phyloP scores from a whole-genome alignment of 2,113 vertebrate species.

The Seriola rivoliana region DNA sequence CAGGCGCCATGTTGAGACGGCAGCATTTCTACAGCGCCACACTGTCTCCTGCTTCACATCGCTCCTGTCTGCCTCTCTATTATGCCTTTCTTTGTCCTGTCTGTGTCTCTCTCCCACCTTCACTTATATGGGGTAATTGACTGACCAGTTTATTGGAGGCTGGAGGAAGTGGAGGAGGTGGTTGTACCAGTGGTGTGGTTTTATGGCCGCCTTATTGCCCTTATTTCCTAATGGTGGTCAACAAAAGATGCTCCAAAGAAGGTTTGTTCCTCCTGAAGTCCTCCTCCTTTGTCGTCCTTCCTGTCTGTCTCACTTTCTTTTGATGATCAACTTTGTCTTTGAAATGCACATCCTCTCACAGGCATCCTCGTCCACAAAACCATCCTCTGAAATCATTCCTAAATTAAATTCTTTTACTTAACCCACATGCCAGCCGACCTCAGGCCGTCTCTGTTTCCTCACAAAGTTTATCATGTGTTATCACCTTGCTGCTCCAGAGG shows the following conservation, averaged over 20 bases:
- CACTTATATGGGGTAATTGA: conserved; percentile 64
- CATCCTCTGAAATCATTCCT: not conserved
- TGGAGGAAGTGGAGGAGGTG: conserved; percentile 67
- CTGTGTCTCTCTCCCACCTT: conserved; percentile 45
- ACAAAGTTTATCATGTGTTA: not conserved
- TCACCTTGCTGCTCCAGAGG: not conserved
- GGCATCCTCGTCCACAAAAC: not conserved
- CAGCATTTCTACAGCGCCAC: conserved; percentile 50
- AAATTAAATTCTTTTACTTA: not conserved
- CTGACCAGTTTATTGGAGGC: conserved; percentile 63
- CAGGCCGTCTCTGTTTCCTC: not conserved
- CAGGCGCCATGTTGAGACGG: conserved; percentile 67
- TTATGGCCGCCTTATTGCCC: conserved; percentile 67
- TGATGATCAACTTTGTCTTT: conserved; percentile 10
- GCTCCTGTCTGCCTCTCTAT: conserved; percentile 29
- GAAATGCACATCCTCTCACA: not conserved
- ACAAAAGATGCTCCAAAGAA: conserved; percentile 69
- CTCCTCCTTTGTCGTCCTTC: conserved; percentile 42
- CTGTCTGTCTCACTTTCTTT: conserved; percentile 38
- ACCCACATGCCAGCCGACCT: not conserved
- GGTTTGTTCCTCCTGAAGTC: conserved; percentile 41
- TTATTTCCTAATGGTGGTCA: conserved; percentile 65
- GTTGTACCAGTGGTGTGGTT: conserved; percentile 50
- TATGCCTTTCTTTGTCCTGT: conserved; percentile 25
- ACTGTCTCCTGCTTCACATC: conserved; percentile 47